Evolutionary conservation across 2,888 invertebrate genomes (phyloP).

Genomic region (Aproaerema taeniolella): DNA sequence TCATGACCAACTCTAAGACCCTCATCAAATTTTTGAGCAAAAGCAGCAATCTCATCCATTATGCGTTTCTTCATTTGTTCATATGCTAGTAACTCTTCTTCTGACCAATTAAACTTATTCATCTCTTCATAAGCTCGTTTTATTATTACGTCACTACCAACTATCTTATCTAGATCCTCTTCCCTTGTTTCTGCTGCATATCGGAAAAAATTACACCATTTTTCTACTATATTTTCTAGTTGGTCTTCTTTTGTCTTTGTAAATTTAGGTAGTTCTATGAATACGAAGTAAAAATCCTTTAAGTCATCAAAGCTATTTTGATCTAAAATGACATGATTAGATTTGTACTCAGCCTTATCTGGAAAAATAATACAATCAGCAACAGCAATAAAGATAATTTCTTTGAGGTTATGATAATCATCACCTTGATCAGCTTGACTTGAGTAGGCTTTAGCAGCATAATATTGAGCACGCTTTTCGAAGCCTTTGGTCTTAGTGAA

Average conservation of each 20-base stretch:
- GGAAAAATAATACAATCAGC: constrained; percentile 30
- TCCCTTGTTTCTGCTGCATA: constrained; percentile 29
- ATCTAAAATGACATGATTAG: constrained; percentile 23
- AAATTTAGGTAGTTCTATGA: constrained; percentile 31
- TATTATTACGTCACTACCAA: constrained; percentile 22
- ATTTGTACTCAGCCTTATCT: constrained; percentile 21
- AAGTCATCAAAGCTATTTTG: constrained; percentile 24
- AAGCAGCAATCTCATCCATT: constrained; percentile 22
- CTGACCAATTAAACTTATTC: constrained; percentile 26
- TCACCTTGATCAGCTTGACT: constrained; percentile 27
- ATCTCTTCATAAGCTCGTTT: constrained; percentile 24
- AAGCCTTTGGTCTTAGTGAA: too few relatives aligned
- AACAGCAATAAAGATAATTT: constrained; percentile 32
- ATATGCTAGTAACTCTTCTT: constrained; percentile 28
- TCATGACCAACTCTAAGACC: constrained; percentile 22
- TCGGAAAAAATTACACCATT: constrained; percentile 25
- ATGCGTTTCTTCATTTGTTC: constrained; percentile 15
- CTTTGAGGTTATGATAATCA: constrained; percentile 25
- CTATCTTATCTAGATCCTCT: constrained; percentile 19
- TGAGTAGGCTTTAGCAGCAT: constrained; percentile 23
- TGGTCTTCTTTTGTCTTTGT: constrained; percentile 16
- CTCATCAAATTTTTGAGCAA: constrained; percentile 28
- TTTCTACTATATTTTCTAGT: constrained; percentile 25
- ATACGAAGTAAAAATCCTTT: constrained; percentile 28
- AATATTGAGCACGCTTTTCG: too few relatives aligned